These are phyloP conservation scores for Cantharis nigra DNA, from an alignment of 2,888 invertebrate species.

Conservation along the genomic window DNA sequence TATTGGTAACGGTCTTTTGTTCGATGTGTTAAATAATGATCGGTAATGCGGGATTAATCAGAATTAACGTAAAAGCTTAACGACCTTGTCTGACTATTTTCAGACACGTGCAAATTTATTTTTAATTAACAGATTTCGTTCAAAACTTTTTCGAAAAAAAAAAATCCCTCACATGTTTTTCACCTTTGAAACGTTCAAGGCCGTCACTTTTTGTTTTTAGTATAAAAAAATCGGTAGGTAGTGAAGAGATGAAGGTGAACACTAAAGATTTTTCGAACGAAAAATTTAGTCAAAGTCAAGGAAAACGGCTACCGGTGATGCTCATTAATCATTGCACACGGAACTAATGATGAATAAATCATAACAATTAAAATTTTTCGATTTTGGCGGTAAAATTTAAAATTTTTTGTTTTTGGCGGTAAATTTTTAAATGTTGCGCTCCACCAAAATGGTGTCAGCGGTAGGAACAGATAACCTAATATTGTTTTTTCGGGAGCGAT, in stretches of 20 bases:
- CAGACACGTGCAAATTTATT: not conserved
- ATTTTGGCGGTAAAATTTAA: no score
- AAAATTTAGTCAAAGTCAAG: not conserved
- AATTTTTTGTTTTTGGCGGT: not conserved
- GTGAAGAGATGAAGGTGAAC: not conserved
- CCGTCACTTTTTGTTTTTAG: not conserved
- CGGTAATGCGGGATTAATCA: not conserved
- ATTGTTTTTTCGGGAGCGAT: not conserved
- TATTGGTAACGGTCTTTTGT: not conserved
- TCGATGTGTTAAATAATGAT: not conserved
- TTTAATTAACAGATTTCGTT: not conserved
- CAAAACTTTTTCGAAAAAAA: not conserved
- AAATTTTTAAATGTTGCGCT: no score
- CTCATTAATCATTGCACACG: not conserved
- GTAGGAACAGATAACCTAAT: no score
- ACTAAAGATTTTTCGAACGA: not conserved
- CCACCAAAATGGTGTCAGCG: no score
- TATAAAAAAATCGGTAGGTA: not conserved
- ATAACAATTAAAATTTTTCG: not conserved
- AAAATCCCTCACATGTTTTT: not conserved
- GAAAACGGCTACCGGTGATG: not conserved
- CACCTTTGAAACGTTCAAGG: not conserved
- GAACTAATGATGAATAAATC: not conserved
- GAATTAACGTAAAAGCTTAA: not conserved
- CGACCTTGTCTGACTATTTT: not conserved